Evolutionary conservation across 2,113 vertebrate genomes (phyloP).

Genomic region (Gymnorhina tibicen): DNA sequence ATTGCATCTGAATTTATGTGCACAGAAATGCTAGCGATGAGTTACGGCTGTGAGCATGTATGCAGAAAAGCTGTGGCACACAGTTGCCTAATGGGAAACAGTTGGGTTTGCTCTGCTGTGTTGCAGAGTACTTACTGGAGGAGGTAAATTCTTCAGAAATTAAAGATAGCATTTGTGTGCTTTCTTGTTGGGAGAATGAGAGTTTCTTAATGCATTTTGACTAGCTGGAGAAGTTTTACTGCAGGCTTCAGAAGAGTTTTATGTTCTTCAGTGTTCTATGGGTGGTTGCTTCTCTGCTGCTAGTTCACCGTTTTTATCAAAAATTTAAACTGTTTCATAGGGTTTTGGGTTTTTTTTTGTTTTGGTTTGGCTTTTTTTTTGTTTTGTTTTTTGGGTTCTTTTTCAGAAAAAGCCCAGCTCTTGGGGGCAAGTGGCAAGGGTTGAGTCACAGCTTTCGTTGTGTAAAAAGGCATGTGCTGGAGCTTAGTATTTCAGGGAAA

Average conservation of each 20-base stretch:
- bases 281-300: neutral
- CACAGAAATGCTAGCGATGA: neutral
- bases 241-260: neutral
- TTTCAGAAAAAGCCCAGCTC: neutral
- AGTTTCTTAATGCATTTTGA: neutral
- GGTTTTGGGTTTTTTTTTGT: neutral
- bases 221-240: neutral
- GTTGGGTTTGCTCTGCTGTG: neutral
- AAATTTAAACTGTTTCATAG: rapidly evolving
- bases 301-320: rapidly evolving
- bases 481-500: neutral
- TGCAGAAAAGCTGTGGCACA: neutral
- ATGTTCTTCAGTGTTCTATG: neutral
- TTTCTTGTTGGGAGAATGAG: neutral
- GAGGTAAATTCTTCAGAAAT: neutral
- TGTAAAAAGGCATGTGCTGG: neutral
- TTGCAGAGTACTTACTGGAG: neutral
- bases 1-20: neutral
- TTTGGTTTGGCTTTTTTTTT: neutral
- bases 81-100: neutral
- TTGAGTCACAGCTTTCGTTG: neutral
- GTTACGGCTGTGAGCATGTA: neutral
- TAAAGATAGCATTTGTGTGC: neutral
- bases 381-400: neutral
- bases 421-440: neutral